These are phyloP conservation scores for Myiotriccus ornatus DNA, from an alignment of 2,797 vertebrate genomes.

Conservation along the genomic window DNA sequence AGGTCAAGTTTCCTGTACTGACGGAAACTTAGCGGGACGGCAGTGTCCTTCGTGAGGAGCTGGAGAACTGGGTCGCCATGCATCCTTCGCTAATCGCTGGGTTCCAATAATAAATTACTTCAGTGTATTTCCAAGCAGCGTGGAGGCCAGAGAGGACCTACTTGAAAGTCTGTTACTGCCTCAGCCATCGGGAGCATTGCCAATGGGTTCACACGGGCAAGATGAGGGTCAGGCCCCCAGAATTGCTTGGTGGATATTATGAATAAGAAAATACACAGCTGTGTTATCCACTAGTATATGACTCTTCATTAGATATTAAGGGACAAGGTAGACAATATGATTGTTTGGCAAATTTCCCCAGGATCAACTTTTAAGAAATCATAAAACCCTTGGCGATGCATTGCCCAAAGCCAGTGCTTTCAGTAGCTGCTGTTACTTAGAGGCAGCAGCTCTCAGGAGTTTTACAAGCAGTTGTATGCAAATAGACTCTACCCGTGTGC, in stretches of 20 bases:
- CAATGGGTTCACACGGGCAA: not conserved
- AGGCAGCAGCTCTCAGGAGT: not conserved
- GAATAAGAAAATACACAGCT: not conserved
- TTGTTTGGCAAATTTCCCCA: not conserved
- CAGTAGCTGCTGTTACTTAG: not conserved
- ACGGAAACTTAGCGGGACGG: slow-evolving; percentile 59
- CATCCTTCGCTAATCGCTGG: slow-evolving; percentile 57
- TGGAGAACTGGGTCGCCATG: slow-evolving; percentile 66
- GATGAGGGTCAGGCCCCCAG: not conserved
- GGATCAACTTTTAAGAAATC: not conserved
- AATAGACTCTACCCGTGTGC: slow-evolving; percentile 51
- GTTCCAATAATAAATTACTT: slow-evolving; percentile 66
- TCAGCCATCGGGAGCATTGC: not conserved
- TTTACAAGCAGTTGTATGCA: slow-evolving; percentile 36
- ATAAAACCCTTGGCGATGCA: not conserved
- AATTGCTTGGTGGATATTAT: not conserved
- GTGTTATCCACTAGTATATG: not conserved
- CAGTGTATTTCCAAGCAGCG: slow-evolving; percentile 15
- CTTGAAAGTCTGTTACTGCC: not conserved
- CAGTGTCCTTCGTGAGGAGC: slow-evolving; percentile 59
- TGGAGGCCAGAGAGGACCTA: slow-evolving; percentile 7
- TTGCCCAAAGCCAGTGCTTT: not conserved
- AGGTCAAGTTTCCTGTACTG: slow-evolving; percentile 77
- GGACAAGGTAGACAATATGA: not conserved
- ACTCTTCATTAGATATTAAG: slow-evolving; percentile 19